Evolutionary conservation across 1,140 invertebrate species (phyloP), one percentile per base, ranked within the genome.

Genomic region (Hypsibius dujardini): DNA sequence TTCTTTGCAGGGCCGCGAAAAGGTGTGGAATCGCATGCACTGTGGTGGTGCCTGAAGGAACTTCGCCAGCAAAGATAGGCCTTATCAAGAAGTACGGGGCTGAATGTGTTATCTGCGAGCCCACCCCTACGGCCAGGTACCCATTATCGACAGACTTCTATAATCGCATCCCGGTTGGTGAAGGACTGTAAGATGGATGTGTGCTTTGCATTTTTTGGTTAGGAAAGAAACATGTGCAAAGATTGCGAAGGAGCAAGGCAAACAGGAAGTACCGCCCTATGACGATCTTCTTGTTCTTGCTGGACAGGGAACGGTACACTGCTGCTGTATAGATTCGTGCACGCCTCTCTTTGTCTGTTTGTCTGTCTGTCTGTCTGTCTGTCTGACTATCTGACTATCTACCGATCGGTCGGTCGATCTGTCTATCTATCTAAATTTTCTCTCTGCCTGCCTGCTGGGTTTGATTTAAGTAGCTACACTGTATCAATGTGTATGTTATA

Each of bases 261-360:
- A 71, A 46, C 60, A 72, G 3, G 74, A 78, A 46, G 76, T 81
- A 46, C 75, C 77, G 60, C 77, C 81, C 0, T 82, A 77, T 76
- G 80, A 82, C 74, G 77, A 82, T 74, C 75, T 76, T 71, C 75
- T 80, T 74, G 80, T 82, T 1, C 82, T 82, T 69, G 79, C 79
- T 56, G 81, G 80, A 7, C 80, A 82, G 76, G 76, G 76, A 3
- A 78, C 77, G 1, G 74, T 77, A 59, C 74, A 71, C 69, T 46
- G 40, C 40, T 45, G 40, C 60, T 40, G 59, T 45, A 7, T 45
- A 7, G 42, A 28, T 60, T 15, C 40, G 60, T 46, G 46, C 60
- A 47, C 7, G 50, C n/a, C n/a, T n/a, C n/a, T n/a, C n/a, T n/a
- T n/a, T n/a, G n/a, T n/a, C n/a, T n/a, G n/a, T n/a, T n/a, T n/a